Evolutionary conservation across 2,888 invertebrate species (phyloP).

Genomic region (Sepiola atlantica): DNA sequence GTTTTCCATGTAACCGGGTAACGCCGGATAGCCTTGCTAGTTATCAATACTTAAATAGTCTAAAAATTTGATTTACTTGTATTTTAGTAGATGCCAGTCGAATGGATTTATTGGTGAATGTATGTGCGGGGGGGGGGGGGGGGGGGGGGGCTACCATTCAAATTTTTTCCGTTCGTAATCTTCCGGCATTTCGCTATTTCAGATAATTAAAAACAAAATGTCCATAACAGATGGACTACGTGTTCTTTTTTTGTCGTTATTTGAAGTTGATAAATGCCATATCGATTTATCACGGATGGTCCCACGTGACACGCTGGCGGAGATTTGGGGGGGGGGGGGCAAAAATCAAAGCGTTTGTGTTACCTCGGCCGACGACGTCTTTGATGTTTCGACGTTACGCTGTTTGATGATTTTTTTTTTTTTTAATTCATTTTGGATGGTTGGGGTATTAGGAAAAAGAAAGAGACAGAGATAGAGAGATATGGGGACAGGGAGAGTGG

Average conservation of each 20-base stretch:
- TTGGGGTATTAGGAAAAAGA: neutral
- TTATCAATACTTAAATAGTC: no score
- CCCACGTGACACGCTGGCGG: neutral
- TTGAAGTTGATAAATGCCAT: neutral
- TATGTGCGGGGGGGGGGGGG: no score
- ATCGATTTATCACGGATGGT: neutral
- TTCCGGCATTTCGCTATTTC: no score
- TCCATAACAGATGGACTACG: neutral
- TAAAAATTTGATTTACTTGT: no score
- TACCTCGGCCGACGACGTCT: neutral
- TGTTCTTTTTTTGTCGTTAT: neutral
- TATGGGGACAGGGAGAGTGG: neutral
- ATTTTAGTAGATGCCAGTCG: no score
- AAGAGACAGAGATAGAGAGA: neutral
- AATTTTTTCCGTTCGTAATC: no score
- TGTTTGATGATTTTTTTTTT: neutral
- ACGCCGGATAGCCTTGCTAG: no score
- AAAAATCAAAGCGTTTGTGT: neutral
- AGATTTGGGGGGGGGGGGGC: neutral
- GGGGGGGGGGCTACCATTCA: no score
- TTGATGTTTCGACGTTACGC: neutral
- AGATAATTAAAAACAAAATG: no score
- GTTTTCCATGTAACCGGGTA: no score
- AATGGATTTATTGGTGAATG: no score
- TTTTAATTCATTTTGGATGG: neutral